phyloP scores from a whole-genome alignment of 2,113 vertebrate species.

The Scomber colias region DNA sequence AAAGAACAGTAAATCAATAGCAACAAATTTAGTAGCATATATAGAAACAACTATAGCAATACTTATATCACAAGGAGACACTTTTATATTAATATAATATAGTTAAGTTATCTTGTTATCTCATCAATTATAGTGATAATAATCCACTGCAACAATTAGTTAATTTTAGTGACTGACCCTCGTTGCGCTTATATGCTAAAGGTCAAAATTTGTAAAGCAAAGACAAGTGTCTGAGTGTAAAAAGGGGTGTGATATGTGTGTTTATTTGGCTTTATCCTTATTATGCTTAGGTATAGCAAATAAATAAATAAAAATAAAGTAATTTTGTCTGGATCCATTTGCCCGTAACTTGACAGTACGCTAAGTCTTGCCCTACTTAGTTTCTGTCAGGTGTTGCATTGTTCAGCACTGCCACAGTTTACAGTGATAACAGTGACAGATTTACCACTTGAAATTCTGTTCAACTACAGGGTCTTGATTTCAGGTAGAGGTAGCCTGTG shows the following conservation, averaged over 20 bases:
- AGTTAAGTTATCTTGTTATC: neutral
- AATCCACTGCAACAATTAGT: neutral
- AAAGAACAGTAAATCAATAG: slow-evolving; percentile 14
- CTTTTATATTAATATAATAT: neutral
- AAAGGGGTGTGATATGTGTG: too few relatives aligned
- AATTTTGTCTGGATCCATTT: too few relatives aligned
- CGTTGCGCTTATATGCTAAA: neutral
- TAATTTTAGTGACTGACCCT: slow-evolving; percentile 18
- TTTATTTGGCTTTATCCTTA: too few relatives aligned
- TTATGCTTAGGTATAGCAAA: too few relatives aligned
- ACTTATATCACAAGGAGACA: slow-evolving; percentile 1
- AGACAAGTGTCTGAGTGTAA: neutral
- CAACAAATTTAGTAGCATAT: neutral
- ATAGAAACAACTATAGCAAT: neutral
- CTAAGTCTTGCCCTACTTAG: neutral
- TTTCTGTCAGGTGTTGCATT: too few relatives aligned
- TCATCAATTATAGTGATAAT: neutral
- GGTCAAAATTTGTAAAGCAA: neutral
- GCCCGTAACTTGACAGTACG: neutral
- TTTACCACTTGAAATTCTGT: too few relatives aligned
- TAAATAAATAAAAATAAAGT: too few relatives aligned
- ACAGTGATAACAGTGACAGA: too few relatives aligned
- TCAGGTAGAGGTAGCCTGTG: too few relatives aligned
- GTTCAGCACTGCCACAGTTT: too few relatives aligned
- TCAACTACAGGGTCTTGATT: too few relatives aligned